Evolutionary conservation across 2,113 vertebrate genomes (phyloP).

Genomic region (Calonectris borealis): DNA sequence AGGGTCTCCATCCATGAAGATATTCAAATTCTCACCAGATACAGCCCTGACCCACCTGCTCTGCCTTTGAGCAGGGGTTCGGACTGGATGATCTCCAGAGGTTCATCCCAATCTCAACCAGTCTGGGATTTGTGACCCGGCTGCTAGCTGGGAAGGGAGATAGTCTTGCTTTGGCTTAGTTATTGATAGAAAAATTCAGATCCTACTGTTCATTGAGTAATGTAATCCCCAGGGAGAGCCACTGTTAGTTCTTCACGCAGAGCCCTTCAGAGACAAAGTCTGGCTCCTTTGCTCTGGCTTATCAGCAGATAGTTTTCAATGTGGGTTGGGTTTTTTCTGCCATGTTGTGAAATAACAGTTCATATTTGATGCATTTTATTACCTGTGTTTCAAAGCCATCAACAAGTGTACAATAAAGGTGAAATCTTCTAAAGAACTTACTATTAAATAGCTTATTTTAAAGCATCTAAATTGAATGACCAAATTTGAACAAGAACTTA

Average conservation of each 20-base stretch:
- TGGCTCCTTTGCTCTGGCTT: background rate
- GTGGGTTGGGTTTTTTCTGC: background rate
- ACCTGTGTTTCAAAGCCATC: background rate
- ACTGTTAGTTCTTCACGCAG: background rate
- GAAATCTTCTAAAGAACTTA: background rate
- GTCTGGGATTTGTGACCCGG: background rate
- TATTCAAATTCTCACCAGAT: background rate
- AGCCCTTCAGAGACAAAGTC: background rate
- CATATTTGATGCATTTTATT: background rate
- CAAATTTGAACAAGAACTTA: background rate
- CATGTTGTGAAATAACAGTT: background rate
- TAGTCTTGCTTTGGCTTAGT: background rate
- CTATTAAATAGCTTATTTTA: background rate
- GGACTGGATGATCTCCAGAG: background rate
- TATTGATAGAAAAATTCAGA: background rate
- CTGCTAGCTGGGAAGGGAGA: background rate
- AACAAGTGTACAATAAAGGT: background rate
- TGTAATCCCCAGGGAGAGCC: background rate
- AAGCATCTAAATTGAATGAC: background rate
- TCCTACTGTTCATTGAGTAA: background rate
- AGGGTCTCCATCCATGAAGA: background rate
- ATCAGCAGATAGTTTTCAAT: background rate
- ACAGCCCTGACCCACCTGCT: background rate
- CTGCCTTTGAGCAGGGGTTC: background rate
- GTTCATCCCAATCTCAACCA: background rate